Percentiles rank a stretch among this genome's conserved stretches.
These are phyloP conservation scores for Caracal caracal DNA, from an alignment of 2,113 vertebrate species.

Conservation along the genomic window DNA sequence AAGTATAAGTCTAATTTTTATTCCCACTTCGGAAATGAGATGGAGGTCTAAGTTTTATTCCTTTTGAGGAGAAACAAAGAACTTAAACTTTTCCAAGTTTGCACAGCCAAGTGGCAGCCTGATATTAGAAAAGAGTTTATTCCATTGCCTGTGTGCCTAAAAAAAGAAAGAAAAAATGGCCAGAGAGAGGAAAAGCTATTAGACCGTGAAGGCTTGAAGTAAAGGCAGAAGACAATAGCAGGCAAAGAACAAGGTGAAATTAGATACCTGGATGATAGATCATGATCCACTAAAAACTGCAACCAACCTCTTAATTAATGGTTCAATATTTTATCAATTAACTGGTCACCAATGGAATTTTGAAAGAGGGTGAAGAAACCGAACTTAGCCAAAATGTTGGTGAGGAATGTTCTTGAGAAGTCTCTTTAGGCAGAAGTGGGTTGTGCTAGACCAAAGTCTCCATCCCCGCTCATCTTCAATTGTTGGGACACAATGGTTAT, in stretches of 20 bases:
- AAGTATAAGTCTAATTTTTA: background rate
- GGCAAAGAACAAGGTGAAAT: background rate
- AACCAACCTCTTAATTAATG: background rate
- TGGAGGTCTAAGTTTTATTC: background rate
- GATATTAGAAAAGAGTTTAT: background rate
- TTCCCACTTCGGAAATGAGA: background rate
- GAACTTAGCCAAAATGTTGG: background rate
- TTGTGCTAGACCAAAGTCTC: background rate
- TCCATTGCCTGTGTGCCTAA: background rate
- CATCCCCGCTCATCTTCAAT: fast-evolving
- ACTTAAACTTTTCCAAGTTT: background rate
- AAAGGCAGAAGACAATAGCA: background rate
- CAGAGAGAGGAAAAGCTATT: background rate
- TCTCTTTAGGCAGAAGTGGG: background rate
- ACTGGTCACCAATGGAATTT: background rate
- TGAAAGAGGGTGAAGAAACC: background rate
- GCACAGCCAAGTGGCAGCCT: background rate
- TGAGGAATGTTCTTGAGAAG: background rate
- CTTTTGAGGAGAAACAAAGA: background rate
- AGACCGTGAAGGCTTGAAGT: background rate
- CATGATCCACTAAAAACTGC: background rate
- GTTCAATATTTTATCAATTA: background rate
- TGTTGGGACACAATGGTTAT: background rate
- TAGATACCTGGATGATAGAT: background rate
- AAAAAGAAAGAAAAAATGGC: background rate